Percentiles rank a stretch among this genome's conserved stretches.
phyloP scores from a whole-genome alignment of 2,797 vertebrate species.

The Acipenser oxyrinchus region DNA sequence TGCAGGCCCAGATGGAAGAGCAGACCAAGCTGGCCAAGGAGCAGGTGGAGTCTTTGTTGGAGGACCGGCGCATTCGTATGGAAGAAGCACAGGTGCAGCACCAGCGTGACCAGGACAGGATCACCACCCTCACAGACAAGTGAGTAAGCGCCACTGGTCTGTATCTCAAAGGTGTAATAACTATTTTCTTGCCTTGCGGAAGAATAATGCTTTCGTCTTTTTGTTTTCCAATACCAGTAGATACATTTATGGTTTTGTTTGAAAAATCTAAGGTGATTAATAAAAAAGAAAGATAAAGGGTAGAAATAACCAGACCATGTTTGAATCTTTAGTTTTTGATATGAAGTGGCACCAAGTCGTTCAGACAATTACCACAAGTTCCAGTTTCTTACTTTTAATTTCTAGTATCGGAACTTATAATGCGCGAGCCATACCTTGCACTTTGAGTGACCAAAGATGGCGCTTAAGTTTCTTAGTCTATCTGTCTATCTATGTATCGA shows the following conservation, averaged over 20 bases:
- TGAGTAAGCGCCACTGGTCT: slow-evolving; percentile 35
- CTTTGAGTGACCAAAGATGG: too few relatives aligned
- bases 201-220: not conserved
- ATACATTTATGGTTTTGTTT: not conserved
- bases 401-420: too few relatives aligned
- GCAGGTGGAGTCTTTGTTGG: slow-evolving; percentile 75
- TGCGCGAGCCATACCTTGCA: too few relatives aligned
- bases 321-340: too few relatives aligned
- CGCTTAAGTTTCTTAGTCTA: too few relatives aligned
- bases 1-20: slow-evolving; percentile 90
- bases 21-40: slow-evolving; percentile 81
- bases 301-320: not conserved
- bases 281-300: slow-evolving; percentile 6
- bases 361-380: too few relatives aligned
- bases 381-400: too few relatives aligned
- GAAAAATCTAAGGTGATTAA: not conserved
- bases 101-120: slow-evolving; percentile 70
- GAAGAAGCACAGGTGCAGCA: slow-evolving; percentile 76
- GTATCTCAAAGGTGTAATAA: not conserved
- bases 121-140: slow-evolving; percentile 72
- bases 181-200: not conserved
- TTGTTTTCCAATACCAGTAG: not conserved
- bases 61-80: slow-evolving; percentile 73
- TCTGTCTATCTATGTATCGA: too few relatives aligned
- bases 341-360: too few relatives aligned